A percentile compares a stretch with the other conserved stretches of the same genome.
These are phyloP conservation scores for Lethenteron reissneri DNA, from an alignment of 2,113 vertebrate genomes.

Conservation along the genomic window DNA sequence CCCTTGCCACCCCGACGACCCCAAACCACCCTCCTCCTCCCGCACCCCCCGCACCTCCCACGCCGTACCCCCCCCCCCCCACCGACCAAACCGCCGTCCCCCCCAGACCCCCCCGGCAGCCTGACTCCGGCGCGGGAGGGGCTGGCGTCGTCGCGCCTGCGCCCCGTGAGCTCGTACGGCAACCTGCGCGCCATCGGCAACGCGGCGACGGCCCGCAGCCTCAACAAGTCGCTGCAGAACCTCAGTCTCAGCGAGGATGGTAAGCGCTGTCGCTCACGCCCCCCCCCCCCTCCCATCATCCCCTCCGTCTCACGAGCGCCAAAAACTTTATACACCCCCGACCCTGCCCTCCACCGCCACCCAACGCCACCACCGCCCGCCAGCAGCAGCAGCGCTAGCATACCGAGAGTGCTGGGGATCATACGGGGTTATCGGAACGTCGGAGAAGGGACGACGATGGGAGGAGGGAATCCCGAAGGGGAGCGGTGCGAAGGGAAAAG, in stretches of 20 bases:
- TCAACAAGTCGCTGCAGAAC: slow-evolving; percentile 95
- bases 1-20: no score
- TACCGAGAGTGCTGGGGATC: no score
- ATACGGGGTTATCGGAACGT: no score
- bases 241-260: slow-evolving; percentile 82
- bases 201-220: slow-evolving; percentile 51
- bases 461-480: no score
- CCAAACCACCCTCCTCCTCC: not conserved
- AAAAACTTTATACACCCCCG: no score
- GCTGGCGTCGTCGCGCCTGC: slow-evolving; percentile 56
- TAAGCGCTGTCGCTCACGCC: slow-evolving; percentile 18
- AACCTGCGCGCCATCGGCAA: slow-evolving; percentile 47
- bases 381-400: no score
- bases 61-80: not conserved
- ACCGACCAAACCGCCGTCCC: not conserved
- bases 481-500: no score
- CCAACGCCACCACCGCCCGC: no score
- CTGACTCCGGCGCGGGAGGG: slow-evolving; percentile 64
- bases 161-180: slow-evolving; percentile 93
- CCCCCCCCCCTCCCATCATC: no score
- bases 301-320: no score
- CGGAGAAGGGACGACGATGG: no score
- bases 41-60: not conserved
- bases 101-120: slow-evolving; percentile 43
- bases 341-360: no score